Conservation (phyloP, 2,888 invertebrate genomes). For the Eustalomyia histrio region DNA sequence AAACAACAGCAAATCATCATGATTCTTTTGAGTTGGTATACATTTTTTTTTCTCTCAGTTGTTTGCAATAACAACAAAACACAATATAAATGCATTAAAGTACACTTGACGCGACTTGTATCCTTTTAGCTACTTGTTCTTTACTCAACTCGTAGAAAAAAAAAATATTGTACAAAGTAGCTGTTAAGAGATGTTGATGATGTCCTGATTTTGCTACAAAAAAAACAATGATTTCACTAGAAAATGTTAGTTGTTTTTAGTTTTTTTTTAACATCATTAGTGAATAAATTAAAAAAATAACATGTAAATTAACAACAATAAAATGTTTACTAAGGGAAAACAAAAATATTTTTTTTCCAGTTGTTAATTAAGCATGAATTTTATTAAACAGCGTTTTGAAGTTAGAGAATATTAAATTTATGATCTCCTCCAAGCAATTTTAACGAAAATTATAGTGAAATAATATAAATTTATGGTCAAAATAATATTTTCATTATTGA, state of each 20-base stretch:
- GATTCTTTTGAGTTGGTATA: conserved; percentile 50
- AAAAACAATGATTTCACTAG: conserved; percentile 31
- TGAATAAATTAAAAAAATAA: conserved; percentile 40
- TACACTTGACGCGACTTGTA: conserved; percentile 65
- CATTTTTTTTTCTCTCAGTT: conserved; percentile 11
- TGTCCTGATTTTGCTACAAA: conserved; percentile 59
- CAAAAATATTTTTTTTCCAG: not conserved
- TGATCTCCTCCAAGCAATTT: too few species aligned
- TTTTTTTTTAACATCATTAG: conserved; percentile 53
- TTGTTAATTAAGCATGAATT: not conserved
- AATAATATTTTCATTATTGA: too few species aligned
- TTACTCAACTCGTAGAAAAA: conserved; percentile 44
- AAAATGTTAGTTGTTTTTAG: conserved; percentile 34
- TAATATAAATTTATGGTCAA: too few species aligned
- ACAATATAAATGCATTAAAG: conserved; percentile 66
- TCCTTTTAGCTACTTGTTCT: conserved; percentile 63
- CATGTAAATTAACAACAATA: conserved; percentile 18
- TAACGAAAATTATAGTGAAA: too few species aligned
- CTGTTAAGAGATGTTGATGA: conserved; percentile 60
- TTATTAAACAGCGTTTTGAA: not conserved
- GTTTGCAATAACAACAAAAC: conserved; percentile 53
- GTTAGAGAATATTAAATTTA: too few species aligned
- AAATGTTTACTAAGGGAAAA: not conserved
- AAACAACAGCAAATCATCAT: conserved; percentile 64
- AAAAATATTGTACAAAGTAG: conserved; percentile 51